Evolutionary conservation across 2,797 vertebrate genomes (phyloP).

Genomic region (Leptodactylus fallax): DNA sequence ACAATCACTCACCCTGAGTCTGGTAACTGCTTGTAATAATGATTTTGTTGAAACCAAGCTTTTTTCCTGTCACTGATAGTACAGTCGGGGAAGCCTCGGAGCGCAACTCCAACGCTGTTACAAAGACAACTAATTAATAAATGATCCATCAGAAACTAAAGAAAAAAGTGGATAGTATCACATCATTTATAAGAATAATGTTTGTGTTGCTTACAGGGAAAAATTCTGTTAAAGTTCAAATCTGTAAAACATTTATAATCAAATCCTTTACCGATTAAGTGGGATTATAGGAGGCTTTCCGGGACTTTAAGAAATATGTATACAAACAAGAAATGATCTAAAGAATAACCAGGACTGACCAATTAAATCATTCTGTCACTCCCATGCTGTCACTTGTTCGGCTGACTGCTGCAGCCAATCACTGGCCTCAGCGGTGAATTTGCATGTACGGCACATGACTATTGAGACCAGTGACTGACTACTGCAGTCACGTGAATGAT

Average conservation of each 20-base stretch:
- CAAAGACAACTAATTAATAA: slow-evolving; percentile 12
- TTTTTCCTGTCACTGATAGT: background rate
- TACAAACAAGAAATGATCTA: no score
- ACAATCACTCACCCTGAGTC: background rate
- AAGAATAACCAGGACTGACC: no score
- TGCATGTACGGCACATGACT: no score
- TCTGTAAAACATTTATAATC: background rate
- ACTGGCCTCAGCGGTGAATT: no score
- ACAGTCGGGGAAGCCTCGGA: background rate
- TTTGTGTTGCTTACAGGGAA: background rate
- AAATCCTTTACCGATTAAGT: background rate
- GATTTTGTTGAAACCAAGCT: background rate
- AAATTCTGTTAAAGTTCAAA: background rate
- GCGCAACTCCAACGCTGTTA: background rate
- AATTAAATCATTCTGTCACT: no score
- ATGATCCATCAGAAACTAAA: background rate
- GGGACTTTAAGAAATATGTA: no score
- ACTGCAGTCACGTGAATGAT: no score
- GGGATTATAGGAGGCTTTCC: no score
- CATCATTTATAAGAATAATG: background rate
- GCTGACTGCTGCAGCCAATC: no score
- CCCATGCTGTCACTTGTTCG: no score
- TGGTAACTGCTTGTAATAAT: slow-evolving; percentile 1
- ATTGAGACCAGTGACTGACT: no score
- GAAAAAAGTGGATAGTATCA: background rate